These are phyloP conservation scores for Actinostola sp. DNA, from an alignment of 92 coral and sea anemone genomes.

Conservation along the genomic window DNA sequence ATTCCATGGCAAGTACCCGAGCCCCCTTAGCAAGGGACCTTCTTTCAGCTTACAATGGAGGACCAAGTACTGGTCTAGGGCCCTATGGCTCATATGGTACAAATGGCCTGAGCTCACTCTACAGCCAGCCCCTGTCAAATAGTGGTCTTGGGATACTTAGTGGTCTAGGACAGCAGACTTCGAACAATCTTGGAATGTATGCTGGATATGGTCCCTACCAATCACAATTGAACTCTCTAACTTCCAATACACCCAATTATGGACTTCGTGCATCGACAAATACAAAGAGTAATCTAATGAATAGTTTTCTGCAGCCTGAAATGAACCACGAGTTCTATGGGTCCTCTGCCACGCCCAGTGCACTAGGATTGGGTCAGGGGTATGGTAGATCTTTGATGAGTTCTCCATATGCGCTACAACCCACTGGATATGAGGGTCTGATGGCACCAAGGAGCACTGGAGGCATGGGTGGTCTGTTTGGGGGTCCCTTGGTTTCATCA, in stretches of 20 bases:
- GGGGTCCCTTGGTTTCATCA: neutral
- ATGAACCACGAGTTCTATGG: constrained; percentile 25
- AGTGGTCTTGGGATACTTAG: constrained; percentile 9
- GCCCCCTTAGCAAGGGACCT: constrained; percentile 43
- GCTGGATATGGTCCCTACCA: neutral
- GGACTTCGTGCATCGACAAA: neutral
- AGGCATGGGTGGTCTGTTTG: constrained; percentile 2
- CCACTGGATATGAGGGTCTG: constrained; percentile 8
- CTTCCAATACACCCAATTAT: neutral
- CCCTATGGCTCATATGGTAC: constrained; percentile 14
- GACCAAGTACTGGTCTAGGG: constrained; percentile 5
- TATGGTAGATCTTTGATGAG: constrained; percentile 9
- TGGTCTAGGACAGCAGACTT: neutral
- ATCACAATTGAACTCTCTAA: neutral
- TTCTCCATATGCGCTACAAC: constrained; percentile 9
- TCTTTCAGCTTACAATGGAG: constrained; percentile 19
- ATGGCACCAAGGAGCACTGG: neutral
- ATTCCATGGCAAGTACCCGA: constrained; percentile 14
- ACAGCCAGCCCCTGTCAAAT: constrained; percentile 8
- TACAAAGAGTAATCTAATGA: constrained; percentile 2
- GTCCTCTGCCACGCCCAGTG: constrained; percentile 20
- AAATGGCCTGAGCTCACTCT: constrained; percentile 1
- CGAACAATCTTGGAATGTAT: constrained; percentile 17
- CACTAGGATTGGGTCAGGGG: constrained; percentile 15
- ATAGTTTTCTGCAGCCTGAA: constrained; percentile 17